Conservation (phyloP, 2,113 vertebrate genomes). For the Lanius collurio region DNA sequence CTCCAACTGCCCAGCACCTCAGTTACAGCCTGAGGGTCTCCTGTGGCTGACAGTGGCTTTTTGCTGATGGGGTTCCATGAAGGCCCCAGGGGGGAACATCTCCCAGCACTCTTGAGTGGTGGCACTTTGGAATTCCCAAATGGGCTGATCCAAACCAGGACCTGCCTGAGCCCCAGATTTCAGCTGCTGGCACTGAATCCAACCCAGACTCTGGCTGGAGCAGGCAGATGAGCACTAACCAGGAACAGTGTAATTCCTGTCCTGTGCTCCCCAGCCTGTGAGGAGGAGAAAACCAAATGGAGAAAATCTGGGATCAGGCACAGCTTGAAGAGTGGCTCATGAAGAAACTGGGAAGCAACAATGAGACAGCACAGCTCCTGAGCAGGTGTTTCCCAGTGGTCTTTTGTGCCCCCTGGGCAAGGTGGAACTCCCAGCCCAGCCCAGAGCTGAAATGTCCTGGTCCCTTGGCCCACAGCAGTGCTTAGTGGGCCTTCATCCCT, state of each 20-base stretch:
- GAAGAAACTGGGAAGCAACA: not conserved
- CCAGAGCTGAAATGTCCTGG: not conserved
- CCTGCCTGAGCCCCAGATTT: fast-evolving
- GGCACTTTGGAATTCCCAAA: fast-evolving
- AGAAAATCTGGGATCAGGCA: not conserved
- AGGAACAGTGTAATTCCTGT: not conserved
- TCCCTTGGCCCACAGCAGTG: not conserved
- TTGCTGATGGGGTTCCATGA: not conserved
- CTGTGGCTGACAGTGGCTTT: not conserved
- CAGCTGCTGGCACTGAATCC: not conserved
- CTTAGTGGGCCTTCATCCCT: not conserved
- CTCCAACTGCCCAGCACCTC: not conserved
- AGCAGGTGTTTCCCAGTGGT: not conserved
- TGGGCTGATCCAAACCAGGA: not conserved
- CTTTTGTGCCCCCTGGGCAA: not conserved
- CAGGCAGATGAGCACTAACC: not conserved
- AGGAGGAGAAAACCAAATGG: not conserved
- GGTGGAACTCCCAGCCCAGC: not conserved
- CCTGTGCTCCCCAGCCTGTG: not conserved
- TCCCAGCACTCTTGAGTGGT: fast-evolving
- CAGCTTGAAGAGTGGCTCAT: not conserved
- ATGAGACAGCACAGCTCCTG: not conserved
- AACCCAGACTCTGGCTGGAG: not conserved
- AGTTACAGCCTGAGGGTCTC: not conserved
- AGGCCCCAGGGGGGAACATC: too few relatives aligned